A percentile compares a stretch with the other conserved stretches of the same genome.
Conservation (phyloP, 2,888 invertebrate genomes). For the Metacarcinus magister region DNA sequence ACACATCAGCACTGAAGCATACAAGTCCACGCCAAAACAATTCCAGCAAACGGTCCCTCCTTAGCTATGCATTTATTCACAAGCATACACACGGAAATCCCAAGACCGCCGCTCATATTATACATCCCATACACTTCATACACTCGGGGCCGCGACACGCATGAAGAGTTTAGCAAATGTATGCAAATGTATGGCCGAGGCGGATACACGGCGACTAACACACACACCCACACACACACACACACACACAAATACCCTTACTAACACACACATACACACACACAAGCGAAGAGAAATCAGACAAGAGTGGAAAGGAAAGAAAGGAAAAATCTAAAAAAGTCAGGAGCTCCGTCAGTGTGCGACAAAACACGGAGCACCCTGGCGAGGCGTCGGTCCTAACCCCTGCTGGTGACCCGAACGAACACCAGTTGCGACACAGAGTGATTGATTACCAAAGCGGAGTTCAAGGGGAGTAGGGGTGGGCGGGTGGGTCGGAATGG, state of each 20-base stretch:
- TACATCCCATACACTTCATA: constrained; percentile 6
- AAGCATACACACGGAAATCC: background rate
- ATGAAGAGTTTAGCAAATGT: background rate
- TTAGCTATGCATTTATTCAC: constrained; percentile 19
- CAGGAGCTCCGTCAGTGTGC: background rate
- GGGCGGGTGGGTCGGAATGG: constrained; percentile 18
- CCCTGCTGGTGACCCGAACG: background rate
- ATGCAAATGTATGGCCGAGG: background rate
- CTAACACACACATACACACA: constrained; percentile 37
- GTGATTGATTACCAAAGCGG: constrained; percentile 7
- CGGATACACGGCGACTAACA: background rate
- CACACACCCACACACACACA: too few relatives aligned
- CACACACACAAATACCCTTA: background rate
- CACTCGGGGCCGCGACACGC: background rate
- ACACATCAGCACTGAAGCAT: background rate
- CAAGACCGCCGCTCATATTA: background rate
- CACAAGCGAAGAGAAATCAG: background rate
- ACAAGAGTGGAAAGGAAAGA: background rate
- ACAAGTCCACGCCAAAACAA: background rate
- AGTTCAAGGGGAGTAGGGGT: background rate
- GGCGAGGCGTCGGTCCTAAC: background rate
- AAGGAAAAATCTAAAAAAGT: background rate
- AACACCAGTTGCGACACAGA: background rate
- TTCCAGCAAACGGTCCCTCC: background rate
- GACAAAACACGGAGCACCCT: background rate